These are phyloP conservation scores for Diogma glabrata DNA, from an alignment of 2,888 invertebrate species.

Conservation along the genomic window DNA sequence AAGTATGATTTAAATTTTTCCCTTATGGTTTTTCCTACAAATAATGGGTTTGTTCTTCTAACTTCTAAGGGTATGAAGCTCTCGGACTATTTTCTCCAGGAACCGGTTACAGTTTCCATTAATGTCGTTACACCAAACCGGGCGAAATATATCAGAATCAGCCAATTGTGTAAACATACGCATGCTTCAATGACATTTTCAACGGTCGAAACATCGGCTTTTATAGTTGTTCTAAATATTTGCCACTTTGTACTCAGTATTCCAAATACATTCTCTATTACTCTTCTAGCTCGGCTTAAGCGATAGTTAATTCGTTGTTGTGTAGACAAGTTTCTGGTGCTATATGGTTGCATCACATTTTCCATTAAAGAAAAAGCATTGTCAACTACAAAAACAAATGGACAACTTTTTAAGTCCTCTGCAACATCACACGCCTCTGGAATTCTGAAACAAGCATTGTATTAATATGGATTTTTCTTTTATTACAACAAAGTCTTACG, in stretches of 20 bases:
- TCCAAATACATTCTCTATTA: no score
- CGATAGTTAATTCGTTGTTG: no score
- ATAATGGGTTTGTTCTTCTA: not conserved
- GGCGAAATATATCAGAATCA: no score
- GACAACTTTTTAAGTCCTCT: not conserved
- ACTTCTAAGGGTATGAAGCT: not conserved
- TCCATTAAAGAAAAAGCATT: no score
- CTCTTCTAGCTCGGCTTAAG: no score
- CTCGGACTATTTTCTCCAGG: no score
- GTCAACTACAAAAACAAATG: not conserved
- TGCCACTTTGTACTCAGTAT: not conserved
- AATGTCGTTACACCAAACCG: no score
- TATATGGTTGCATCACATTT: not conserved
- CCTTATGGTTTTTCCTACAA: not conserved
- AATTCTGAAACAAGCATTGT: not conserved
- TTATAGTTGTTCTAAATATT: not conserved
- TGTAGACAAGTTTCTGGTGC: not conserved
- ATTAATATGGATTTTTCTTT: no score
- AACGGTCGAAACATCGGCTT: not conserved
- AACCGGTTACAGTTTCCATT: no score
- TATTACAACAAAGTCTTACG: no score
- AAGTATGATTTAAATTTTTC: not conserved
- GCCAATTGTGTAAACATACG: no score
- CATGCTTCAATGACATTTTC: no score
- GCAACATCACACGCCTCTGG: not conserved